Evolutionary conservation across 2,888 invertebrate species (phyloP).

Genomic region (Nectonema munidae): DNA sequence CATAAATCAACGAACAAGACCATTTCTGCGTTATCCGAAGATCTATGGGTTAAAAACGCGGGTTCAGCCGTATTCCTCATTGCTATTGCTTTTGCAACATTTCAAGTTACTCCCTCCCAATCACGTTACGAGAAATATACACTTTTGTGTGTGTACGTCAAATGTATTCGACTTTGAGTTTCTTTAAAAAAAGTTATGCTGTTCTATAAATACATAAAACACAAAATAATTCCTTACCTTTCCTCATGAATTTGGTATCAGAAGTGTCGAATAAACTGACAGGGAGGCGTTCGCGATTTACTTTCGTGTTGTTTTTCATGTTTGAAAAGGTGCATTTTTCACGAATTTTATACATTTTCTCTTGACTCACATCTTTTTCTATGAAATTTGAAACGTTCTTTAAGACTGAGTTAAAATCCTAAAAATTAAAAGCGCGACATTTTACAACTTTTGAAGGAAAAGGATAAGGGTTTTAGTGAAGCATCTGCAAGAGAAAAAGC

Average conservation of each 20-base stretch:
- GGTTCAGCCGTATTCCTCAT: too few relatives aligned
- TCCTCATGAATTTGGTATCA: conserved; percentile 19
- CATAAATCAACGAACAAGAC: too few relatives aligned
- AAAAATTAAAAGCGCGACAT: conserved; percentile 16
- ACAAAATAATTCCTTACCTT: conserved; percentile 17
- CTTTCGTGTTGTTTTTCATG: conserved; percentile 45
- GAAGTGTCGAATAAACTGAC: conserved; percentile 18
- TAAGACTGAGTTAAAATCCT: conserved; percentile 36
- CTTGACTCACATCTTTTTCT: conserved; percentile 29
- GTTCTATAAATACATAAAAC: background rate
- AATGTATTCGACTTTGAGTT: too few relatives aligned
- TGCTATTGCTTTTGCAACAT: too few relatives aligned
- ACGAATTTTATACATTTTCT: conserved; percentile 30
- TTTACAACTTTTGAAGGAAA: too few relatives aligned
- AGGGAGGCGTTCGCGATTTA: conserved; percentile 28
- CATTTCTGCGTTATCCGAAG: too few relatives aligned
- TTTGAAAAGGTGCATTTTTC: conserved; percentile 43
- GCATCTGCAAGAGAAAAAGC: too few relatives aligned
- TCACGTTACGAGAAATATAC: too few relatives aligned
- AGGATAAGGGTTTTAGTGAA: too few relatives aligned
- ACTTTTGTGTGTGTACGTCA: too few relatives aligned
- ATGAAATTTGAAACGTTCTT: conserved; percentile 38
- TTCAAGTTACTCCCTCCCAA: too few relatives aligned
- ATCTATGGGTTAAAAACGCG: too few relatives aligned
- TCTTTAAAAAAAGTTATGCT: background rate